Evolutionary conservation across 2,113 vertebrate species (phyloP), one percentile per base, ranked within the genome.

Genomic region (Uria lomvia): DNA sequence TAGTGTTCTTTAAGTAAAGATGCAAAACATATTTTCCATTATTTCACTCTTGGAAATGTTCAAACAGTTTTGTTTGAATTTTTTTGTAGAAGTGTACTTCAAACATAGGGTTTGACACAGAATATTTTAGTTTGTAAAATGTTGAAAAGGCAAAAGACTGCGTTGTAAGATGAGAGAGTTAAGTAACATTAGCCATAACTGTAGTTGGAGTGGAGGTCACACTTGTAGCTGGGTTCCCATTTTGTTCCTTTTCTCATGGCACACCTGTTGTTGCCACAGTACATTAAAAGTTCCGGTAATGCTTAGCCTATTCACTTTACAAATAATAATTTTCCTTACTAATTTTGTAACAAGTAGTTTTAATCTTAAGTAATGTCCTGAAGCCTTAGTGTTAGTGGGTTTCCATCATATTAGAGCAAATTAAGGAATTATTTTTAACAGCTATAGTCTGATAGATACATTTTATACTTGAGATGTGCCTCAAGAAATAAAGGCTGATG

Each of bases 391-490:
- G 22, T 93, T 92, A 60, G 27, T 92, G n/a, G 6, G 26, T 82
- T 94, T 91, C 38, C 30, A 77, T 89, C 77, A 78, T 71, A 77
- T 86, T 75, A 92, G 66, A 72, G 60, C 8, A 87, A 91, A 84
- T 96, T 82, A 43, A 43, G 38, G 95, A 94, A 92, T 92, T 76
- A 85, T 88, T 88, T 76, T 95, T 96, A 95, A 91, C 88, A 91
- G 55, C 47, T 88, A 2, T 34, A 50, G 14, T 91, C 73, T 73
- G 68, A 78, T 82, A 86, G 29, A 66, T 80, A 18, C 81, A 76
- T 94, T 95, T 95, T 94, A 34, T 96, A 60, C 53, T 95, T 95
- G 71, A 90, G 83, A 47, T 87, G 29, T 96, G 74, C 62, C 77
- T 90, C 43, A 73, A 93, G 88, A 94, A 91, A 75, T 74, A 92